Evolutionary conservation across 2,888 invertebrate genomes (phyloP).

Genomic region (Suillia variegata): DNA sequence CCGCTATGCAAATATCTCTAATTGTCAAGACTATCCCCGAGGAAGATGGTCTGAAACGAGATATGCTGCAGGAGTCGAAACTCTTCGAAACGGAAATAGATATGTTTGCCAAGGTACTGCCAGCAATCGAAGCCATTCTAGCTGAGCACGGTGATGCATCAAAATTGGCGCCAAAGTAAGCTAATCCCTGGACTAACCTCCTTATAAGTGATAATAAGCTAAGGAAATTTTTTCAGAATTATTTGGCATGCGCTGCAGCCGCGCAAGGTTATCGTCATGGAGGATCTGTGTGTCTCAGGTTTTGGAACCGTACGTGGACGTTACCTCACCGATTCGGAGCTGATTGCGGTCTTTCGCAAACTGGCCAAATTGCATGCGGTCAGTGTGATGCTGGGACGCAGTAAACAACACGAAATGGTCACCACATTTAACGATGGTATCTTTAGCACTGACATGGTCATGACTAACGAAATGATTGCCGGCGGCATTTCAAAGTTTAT

Average conservation of each 20-base stretch:
- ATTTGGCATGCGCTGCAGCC: slow-evolving; percentile 22
- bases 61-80: slow-evolving; percentile 23
- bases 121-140: slow-evolving; percentile 30
- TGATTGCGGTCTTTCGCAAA: slow-evolving; percentile 19
- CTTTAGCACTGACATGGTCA: neutral
- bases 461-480: neutral
- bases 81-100: slow-evolving; percentile 31
- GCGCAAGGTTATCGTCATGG: slow-evolving; percentile 19
- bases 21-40: slow-evolving; percentile 35
- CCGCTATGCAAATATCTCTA: slow-evolving; percentile 20
- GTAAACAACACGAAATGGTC: slow-evolving; percentile 15
- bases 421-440: neutral
- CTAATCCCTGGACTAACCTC: too few species aligned
- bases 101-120: slow-evolving; percentile 32
- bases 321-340: slow-evolving; percentile 20
- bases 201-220: too few species aligned
- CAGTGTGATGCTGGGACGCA: slow-evolving; percentile 25
- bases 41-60: slow-evolving; percentile 29
- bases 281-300: slow-evolving; percentile 5
- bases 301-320: slow-evolving; percentile 21
- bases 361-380: slow-evolving; percentile 30
- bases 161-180: slow-evolving; percentile 29
- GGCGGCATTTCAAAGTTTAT: slow-evolving; percentile 2
- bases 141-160: slow-evolving; percentile 29
- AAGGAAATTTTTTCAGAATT: slow-evolving; percentile 9